These are phyloP conservation scores for Phenacoccus solenopsis DNA, from an alignment of 1,140 invertebrate species.

Conservation along the genomic window DNA sequence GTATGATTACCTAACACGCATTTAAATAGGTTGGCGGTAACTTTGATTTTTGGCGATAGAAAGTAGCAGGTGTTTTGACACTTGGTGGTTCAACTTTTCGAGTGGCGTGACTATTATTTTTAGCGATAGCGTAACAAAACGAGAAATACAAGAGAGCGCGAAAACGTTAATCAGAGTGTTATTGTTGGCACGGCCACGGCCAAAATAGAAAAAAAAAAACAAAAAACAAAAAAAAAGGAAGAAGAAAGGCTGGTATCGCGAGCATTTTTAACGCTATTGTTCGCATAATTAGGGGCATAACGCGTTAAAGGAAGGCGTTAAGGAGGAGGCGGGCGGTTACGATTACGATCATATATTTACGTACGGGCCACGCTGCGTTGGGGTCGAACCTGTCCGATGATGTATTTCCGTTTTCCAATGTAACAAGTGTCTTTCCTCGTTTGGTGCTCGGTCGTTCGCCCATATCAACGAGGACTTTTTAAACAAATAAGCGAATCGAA, in stretches of 20 bases:
- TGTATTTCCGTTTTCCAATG: neutral
- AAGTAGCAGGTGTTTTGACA: neutral
- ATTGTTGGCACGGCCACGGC: neutral
- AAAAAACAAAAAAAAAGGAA: neutral
- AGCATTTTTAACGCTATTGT: conserved; percentile 2
- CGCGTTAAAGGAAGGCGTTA: conserved; percentile 1
- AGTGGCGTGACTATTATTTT: neutral
- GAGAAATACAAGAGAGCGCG: neutral
- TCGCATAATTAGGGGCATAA: conserved; percentile 1
- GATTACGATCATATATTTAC: neutral
- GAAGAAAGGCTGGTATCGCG: neutral
- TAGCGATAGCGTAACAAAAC: neutral
- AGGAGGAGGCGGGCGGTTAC: neutral
- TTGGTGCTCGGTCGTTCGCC: neutral
- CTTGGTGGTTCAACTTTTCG: neutral
- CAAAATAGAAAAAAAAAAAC: neutral
- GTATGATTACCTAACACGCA: too few species aligned
- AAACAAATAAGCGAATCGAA: neutral
- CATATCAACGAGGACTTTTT: neutral
- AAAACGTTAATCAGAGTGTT: neutral
- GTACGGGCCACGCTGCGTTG: too few species aligned
- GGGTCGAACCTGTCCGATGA: neutral
- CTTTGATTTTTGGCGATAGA: too few species aligned
- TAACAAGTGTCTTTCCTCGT: neutral
- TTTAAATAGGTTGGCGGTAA: too few species aligned